Percentiles rank a stretch among this genome's conserved stretches.
Conservation (phyloP, 2,888 invertebrate genomes). For the Drosophila affinis region DNA sequence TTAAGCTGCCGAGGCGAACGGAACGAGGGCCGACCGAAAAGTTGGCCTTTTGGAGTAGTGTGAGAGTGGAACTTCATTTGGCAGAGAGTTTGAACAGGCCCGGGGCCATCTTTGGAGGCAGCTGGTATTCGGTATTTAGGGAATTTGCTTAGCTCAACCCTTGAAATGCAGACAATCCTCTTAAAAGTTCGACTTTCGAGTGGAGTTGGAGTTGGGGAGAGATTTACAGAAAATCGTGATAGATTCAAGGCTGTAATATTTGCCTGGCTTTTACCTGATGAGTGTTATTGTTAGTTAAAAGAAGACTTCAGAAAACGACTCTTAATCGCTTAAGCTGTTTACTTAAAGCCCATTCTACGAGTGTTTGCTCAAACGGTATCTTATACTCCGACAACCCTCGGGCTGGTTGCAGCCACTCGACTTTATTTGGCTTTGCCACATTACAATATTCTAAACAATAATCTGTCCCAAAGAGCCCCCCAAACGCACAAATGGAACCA, state of each 20-base stretch:
- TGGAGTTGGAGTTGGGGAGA: neutral
- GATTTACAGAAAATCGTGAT: neutral
- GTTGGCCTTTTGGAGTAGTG: slow-evolving; percentile 5
- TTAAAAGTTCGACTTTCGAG: neutral
- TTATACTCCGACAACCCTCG: neutral
- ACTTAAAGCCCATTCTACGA: neutral
- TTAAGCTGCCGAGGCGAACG: slow-evolving; percentile 36
- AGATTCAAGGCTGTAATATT: neutral
- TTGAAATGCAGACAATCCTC: slow-evolving; percentile 8
- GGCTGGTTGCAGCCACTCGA: slow-evolving; percentile 3
- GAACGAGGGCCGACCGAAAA: slow-evolving; percentile 39
- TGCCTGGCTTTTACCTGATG: neutral
- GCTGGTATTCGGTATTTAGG: neutral
- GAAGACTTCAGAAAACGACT: neutral
- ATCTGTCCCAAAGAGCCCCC: slow-evolving; percentile 30
- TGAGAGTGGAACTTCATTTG: slow-evolving; percentile 8
- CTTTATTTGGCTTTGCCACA: slow-evolving; percentile 46
- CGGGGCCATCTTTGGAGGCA: neutral
- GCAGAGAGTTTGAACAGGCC: neutral
- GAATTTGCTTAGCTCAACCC: slow-evolving; percentile 13
- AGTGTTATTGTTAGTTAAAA: neutral
- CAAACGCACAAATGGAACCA: slow-evolving; percentile 40
- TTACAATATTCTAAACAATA: slow-evolving; percentile 52
- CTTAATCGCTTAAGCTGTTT: neutral
- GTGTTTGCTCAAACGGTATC: neutral